Conservation (phyloP, 1,140 invertebrate species). For the Theocolax elegans region DNA sequence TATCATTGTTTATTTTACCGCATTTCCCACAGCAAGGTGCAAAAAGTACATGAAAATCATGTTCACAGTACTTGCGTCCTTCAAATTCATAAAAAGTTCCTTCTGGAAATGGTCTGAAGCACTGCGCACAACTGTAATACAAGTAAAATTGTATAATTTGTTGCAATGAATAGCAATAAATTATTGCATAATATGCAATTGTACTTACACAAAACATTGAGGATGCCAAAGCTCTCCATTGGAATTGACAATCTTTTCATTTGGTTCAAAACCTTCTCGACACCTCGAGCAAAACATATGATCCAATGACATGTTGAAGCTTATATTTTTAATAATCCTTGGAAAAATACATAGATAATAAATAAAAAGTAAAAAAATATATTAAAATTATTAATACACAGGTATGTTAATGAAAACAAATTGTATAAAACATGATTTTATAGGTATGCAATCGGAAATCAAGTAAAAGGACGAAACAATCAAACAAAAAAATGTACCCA, state of each 20-base stretch:
- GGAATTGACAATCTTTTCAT: constrained; percentile 99
- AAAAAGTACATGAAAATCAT: constrained; percentile 98
- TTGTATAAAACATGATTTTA: neutral
- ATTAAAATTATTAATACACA: too few relatives aligned
- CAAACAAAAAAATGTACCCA: neutral
- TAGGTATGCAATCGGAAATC: too few relatives aligned
- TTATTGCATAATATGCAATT: too few relatives aligned
- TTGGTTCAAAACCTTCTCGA: constrained; percentile 90
- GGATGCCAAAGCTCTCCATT: constrained; percentile 99
- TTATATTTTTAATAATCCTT: constrained; percentile 33
- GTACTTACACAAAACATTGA: constrained; percentile 99
- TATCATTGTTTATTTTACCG: constrained; percentile 71
- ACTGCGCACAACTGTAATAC: constrained; percentile 92
- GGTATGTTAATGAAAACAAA: too few relatives aligned
- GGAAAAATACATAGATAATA: constrained; percentile 14
- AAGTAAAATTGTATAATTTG: too few relatives aligned
- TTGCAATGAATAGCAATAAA: too few relatives aligned
- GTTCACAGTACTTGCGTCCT: constrained; percentile 98
- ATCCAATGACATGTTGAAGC: constrained; percentile 81
- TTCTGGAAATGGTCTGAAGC: constrained; percentile 97
- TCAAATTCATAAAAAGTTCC: constrained; percentile 99
- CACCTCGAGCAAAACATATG: constrained; percentile 95
- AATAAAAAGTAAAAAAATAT: too few relatives aligned
- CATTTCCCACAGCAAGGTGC: constrained; percentile 98
- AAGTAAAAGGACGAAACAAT: neutral